phyloP scores from a whole-genome alignment of 2,797 vertebrate species.

The Muraenolepis orangiensis region DNA sequence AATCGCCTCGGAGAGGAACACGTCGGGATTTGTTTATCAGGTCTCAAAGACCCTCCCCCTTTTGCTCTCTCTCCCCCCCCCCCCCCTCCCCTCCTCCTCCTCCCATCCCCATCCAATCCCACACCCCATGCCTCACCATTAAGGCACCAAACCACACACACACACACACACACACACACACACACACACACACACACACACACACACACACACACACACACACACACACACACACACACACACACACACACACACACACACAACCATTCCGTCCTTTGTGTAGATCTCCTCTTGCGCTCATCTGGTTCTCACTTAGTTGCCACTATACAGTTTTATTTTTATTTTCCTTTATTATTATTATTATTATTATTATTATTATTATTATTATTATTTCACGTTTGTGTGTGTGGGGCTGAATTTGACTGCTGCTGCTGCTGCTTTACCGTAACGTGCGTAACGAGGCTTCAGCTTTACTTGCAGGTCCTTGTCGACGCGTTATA shows the following conservation, averaged over 20 bases:
- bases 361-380: not conserved
- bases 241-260: too few relatives aligned
- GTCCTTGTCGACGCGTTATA: slow-evolving; percentile 9
- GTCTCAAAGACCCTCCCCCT: slow-evolving; percentile 49
- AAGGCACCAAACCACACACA: too few relatives aligned
- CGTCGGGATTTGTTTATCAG: slow-evolving; percentile 64
- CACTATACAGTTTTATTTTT: not conserved
- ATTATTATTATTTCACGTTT: not conserved
- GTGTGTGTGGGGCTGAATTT: not conserved
- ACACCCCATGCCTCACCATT: not conserved
- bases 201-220: too few relatives aligned
- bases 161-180: too few relatives aligned
- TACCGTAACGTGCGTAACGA: not conserved
- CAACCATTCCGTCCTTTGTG: not conserved
- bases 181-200: too few relatives aligned
- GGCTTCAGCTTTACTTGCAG: not conserved
- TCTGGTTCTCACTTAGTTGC: not conserved
- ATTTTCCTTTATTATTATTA: not conserved
- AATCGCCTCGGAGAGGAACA: slow-evolving; percentile 43
- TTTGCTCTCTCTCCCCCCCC: slow-evolving; percentile 37
- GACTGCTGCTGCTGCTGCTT: not conserved
- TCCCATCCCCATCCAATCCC: slow-evolving; percentile 5
- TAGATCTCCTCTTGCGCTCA: not conserved
- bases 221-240: too few relatives aligned
- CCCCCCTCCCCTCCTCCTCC: slow-evolving; percentile 2